A percentile compares a stretch with the other conserved stretches of the same genome.
phyloP scores from a whole-genome alignment of 2,888 invertebrate genomes.

The Alviniconcha strummeri region DNA sequence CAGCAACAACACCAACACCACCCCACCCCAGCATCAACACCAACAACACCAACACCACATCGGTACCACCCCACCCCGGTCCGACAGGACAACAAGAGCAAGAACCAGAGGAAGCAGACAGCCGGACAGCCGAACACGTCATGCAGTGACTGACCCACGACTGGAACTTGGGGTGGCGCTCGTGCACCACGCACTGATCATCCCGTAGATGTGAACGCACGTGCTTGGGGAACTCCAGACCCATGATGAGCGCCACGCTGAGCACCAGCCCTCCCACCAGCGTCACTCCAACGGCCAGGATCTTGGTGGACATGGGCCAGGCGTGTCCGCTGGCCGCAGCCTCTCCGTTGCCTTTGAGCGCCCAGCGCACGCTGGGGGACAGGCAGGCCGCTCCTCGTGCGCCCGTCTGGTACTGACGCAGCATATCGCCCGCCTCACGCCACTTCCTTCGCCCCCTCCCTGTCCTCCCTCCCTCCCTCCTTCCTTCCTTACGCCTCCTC shows the following conservation, averaged over 20 bases:
- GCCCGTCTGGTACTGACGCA: slow-evolving; percentile 28
- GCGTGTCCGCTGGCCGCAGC: slow-evolving; percentile 25
- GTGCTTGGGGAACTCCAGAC: slow-evolving; percentile 60
- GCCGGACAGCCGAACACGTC: background rate
- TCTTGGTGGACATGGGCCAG: slow-evolving; percentile 47
- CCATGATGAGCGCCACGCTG: slow-evolving; percentile 59
- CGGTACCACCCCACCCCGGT: background rate
- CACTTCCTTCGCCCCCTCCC: background rate
- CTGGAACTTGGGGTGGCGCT: slow-evolving; percentile 47
- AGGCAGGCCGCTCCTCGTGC: background rate
- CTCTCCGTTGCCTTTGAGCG: slow-evolving; percentile 35
- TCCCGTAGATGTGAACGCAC: slow-evolving; percentile 51
- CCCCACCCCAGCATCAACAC: background rate
- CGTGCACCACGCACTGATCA: slow-evolving; percentile 53
- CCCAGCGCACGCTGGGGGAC: background rate
- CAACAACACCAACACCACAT: background rate
- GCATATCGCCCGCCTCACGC: background rate
- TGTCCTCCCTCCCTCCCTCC: background rate
- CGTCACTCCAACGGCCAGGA: slow-evolving; percentile 58
- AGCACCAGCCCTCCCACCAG: slow-evolving; percentile 55
- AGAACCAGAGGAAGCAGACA: background rate
- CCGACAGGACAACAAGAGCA: too few species aligned
- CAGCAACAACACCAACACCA: too few species aligned
- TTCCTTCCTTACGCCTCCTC: background rate
- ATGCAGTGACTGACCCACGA: slow-evolving; percentile 56